A percentile compares a stretch with the other conserved stretches of the same genome.
phyloP scores from a whole-genome alignment of 2,888 invertebrate species.

The Augiades crinisus region DNA sequence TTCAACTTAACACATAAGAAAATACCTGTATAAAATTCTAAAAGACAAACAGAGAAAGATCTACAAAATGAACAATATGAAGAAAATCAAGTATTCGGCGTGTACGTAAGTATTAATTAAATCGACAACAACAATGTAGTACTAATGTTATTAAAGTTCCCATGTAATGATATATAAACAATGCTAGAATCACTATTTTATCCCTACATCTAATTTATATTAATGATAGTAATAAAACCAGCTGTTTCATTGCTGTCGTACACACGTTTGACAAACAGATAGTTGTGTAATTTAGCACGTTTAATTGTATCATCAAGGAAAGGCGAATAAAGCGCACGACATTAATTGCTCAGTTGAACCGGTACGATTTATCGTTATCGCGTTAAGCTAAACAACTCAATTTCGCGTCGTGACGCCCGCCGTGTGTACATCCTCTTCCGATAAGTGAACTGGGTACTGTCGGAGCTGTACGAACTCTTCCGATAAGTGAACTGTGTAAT shows the following conservation, averaged over 20 bases:
- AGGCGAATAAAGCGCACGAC: conserved; percentile 20
- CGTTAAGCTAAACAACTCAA: conserved; percentile 64
- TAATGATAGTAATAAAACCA: conserved; percentile 15
- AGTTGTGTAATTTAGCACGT: conserved; percentile 9
- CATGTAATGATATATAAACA: not conserved
- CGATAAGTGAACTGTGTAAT: no score
- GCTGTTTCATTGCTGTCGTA: conserved; percentile 15
- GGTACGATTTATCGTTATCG: conserved; percentile 32
- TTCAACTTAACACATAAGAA: no score
- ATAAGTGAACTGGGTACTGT: conserved; percentile 42
- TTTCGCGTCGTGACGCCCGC: conserved; percentile 44
- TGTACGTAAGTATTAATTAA: not conserved
- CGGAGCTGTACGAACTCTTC: no score
- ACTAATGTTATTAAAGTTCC: not conserved
- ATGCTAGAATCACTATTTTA: not conserved
- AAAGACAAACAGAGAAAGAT: no score
- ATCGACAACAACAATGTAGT: not conserved
- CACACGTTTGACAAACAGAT: conserved; percentile 15
- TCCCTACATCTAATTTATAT: conserved; percentile 3
- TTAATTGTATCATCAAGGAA: conserved; percentile 15
- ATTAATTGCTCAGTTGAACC: conserved; percentile 23
- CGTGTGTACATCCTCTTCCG: conserved; percentile 55
- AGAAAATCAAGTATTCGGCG: not conserved
- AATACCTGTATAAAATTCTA: no score
- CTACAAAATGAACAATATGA: not conserved